A percentile compares a stretch with the other conserved stretches of the same genome.
These are phyloP conservation scores for Kradibia gibbosae DNA, from an alignment of 1,140 invertebrate species.

Conservation along the genomic window DNA sequence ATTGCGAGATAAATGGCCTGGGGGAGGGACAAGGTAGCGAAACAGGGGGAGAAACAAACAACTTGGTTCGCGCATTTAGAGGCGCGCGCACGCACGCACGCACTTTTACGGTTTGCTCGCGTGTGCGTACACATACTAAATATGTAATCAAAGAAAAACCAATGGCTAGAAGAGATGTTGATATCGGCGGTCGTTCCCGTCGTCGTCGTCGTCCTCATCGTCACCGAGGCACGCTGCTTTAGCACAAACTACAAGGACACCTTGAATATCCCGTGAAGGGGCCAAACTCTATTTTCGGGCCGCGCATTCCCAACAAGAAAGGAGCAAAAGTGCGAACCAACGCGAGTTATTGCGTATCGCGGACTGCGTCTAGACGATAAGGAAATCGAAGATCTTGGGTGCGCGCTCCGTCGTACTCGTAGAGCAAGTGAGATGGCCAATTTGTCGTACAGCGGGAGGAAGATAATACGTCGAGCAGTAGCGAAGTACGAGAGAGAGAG, in stretches of 20 bases:
- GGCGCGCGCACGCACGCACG: neutral
- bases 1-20: neutral
- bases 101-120: neutral
- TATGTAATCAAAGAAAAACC: constrained; percentile 16
- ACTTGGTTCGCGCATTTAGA: neutral
- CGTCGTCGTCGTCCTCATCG: neutral
- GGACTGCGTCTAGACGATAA: constrained; percentile 19
- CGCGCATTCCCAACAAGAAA: neutral
- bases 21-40: neutral
- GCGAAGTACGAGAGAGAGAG: neutral
- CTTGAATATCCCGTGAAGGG: neutral
- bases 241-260: neutral
- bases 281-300: constrained; percentile 6
- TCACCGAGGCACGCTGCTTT: neutral
- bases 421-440: neutral
- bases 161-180: neutral
- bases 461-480: neutral
- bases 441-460: too few species aligned
- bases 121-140: neutral
- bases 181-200: neutral
- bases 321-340: constrained; percentile 4
- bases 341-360: constrained; percentile 15
- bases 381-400: neutral
- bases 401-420: neutral
- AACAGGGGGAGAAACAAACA: neutral